These are phyloP conservation scores for Bedellia somnulentella DNA, from an alignment of 2,888 invertebrate species.

Conservation along the genomic window DNA sequence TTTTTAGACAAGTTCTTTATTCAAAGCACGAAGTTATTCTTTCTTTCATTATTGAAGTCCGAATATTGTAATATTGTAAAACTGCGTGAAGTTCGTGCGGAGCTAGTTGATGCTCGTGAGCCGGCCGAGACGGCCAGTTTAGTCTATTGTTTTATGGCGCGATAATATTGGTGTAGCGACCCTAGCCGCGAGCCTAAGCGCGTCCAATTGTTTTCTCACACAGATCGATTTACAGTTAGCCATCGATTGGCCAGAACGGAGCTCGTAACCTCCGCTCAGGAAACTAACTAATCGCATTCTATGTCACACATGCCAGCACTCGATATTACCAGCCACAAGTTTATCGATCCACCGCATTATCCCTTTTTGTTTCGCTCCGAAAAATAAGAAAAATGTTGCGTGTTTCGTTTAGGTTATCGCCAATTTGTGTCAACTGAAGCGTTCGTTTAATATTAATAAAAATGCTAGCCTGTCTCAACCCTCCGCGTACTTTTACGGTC, in stretches of 20 bases:
- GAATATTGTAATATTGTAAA: too few relatives aligned
- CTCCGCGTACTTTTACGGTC: slow-evolving; percentile 51
- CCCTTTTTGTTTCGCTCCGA: neutral
- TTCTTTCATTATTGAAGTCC: too few relatives aligned
- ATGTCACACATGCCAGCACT: neutral
- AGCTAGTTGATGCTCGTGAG: slow-evolving; percentile 7
- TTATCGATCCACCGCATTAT: neutral
- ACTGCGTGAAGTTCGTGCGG: slow-evolving; percentile 3
- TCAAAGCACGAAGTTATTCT: too few relatives aligned
- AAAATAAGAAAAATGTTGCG: slow-evolving; percentile 28
- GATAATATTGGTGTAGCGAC: slow-evolving; percentile 29
- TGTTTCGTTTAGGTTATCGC: slow-evolving; percentile 48
- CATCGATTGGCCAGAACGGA: slow-evolving; percentile 14
- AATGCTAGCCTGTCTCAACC: slow-evolving; percentile 44
- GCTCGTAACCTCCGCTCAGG: slow-evolving; percentile 2
- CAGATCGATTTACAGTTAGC: slow-evolving; percentile 31
- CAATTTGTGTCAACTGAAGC: slow-evolving; percentile 57
- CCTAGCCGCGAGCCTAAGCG: slow-evolving; percentile 13
- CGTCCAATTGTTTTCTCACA: slow-evolving; percentile 34
- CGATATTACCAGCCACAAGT: neutral
- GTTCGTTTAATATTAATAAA: slow-evolving; percentile 60
- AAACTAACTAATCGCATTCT: slow-evolving; percentile 3
- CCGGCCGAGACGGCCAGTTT: slow-evolving; percentile 16
- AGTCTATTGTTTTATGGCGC: slow-evolving; percentile 29
- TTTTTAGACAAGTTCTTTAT: too few relatives aligned